These are phyloP conservation scores for Stomatorhinus ivindoensis DNA, from an alignment of 2,113 vertebrate species.

Conservation along the genomic window DNA sequence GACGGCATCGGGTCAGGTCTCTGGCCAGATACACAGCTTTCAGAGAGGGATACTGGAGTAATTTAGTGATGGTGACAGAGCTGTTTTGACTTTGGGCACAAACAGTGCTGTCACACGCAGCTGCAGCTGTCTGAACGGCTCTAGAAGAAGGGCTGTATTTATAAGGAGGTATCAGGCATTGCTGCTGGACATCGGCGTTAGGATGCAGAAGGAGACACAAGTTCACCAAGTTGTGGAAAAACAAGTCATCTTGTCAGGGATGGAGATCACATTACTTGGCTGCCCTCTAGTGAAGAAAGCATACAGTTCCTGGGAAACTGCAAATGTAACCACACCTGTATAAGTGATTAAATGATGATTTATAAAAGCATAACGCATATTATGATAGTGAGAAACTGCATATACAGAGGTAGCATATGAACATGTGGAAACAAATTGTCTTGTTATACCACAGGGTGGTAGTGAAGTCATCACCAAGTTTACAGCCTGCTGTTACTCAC, in stretches of 20 bases:
- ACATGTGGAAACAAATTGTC: not conserved
- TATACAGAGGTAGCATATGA: not conserved
- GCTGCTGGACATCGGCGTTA: not conserved
- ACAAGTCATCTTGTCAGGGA: not conserved
- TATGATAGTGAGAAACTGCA: not conserved
- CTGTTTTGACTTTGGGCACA: not conserved
- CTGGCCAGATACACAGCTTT: not conserved
- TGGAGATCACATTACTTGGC: not conserved
- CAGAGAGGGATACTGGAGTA: not conserved
- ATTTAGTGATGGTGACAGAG: not conserved
- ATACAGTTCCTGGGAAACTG: not conserved
- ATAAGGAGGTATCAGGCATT: not conserved
- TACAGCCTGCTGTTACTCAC: not conserved
- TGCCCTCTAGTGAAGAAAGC: slow-evolving; percentile 4
- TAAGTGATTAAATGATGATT: not conserved
- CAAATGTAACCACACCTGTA: not conserved
- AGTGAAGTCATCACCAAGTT: not conserved
- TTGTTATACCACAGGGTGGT: not conserved
- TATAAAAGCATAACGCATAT: not conserved
- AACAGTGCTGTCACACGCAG: not conserved
- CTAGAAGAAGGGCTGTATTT: not conserved
- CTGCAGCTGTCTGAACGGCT: not conserved
- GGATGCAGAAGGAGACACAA: not conserved
- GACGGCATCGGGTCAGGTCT: not conserved
- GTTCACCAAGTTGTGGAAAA: not conserved